Conservation (phyloP, 2,888 invertebrate species). For the Platycnemis pennipes region DNA sequence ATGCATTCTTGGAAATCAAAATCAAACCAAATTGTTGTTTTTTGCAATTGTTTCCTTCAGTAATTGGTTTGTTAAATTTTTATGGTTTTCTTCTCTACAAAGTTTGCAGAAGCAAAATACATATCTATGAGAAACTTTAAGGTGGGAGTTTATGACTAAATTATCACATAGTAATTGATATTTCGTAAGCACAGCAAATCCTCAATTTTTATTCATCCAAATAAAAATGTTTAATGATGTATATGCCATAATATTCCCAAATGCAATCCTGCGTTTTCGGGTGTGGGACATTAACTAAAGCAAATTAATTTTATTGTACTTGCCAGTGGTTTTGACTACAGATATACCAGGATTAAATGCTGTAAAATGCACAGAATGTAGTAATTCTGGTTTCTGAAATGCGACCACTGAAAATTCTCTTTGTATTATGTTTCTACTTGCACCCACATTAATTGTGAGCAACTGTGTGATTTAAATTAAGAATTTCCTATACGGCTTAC, state of each 20-base stretch:
- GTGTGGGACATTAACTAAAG: too few species aligned
- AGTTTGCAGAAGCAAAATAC: constrained; percentile 46
- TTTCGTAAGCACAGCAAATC: constrained; percentile 14
- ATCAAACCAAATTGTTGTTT: constrained; percentile 29
- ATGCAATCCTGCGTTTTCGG: not conserved
- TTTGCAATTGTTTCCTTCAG: not conserved
- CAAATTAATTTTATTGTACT: not conserved
- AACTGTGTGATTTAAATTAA: not conserved
- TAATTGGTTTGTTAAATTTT: constrained; percentile 19
- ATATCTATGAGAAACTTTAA: constrained; percentile 47
- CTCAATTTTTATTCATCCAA: not conserved
- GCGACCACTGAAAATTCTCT: not conserved
- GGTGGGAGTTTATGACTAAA: not conserved
- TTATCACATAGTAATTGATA: constrained; percentile 40
- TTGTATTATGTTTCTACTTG: not conserved
- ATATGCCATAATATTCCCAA: not conserved
- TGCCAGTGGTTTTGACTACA: not conserved
- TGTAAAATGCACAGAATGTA: not conserved
- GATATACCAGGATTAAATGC: not conserved
- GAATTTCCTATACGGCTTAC: not conserved
- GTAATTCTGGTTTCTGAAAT: not conserved
- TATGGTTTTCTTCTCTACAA: not conserved
- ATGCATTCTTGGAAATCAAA: constrained; percentile 36
- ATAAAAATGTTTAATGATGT: not conserved
- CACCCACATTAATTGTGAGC: not conserved